Conservation (phyloP, 53 echinoderm and acorn worm genomes). For the Echinarachnius parma region DNA sequence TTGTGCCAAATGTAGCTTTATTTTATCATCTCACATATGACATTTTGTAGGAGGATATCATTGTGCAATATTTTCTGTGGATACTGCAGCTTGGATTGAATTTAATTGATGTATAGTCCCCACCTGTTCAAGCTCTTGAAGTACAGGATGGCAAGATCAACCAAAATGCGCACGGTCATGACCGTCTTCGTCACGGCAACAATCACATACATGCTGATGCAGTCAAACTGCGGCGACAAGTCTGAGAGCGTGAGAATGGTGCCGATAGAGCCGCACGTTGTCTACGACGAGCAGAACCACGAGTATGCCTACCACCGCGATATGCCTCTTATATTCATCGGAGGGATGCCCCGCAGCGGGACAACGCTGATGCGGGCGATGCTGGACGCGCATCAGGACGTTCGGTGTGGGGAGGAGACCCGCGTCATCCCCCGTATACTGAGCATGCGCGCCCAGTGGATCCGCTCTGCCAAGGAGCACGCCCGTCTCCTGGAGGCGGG, state of each 20-base stretch:
- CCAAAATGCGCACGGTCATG: conserved; percentile 62
- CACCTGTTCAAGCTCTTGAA: conserved; percentile 3
- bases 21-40: no score
- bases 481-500: conserved; percentile 88
- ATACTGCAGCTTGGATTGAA: no score
- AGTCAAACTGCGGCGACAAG: conserved; percentile 62
- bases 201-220: conserved; percentile 72
- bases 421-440: conserved; percentile 87
- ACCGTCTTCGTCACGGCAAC: conserved; percentile 77
- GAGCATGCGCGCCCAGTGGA: conserved; percentile 96
- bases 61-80: no score
- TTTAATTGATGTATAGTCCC: conserved; percentile 49
- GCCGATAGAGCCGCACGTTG: conserved; percentile 61
- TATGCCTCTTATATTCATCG: conserved; percentile 98
- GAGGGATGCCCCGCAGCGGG: conserved; percentile 98
- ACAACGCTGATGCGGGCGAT: conserved; percentile 98
- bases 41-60: no score
- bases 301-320: conserved; percentile 79
- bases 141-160: conserved; percentile 62
- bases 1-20: no score
- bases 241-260: conserved; percentile 60
- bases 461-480: conserved; percentile 83
- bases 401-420: conserved; percentile 97
- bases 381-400: conserved; percentile 92
- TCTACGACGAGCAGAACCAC: conserved; percentile 66